Conservation (phyloP, 2,888 invertebrate genomes). For the Parnassius smintheus region DNA sequence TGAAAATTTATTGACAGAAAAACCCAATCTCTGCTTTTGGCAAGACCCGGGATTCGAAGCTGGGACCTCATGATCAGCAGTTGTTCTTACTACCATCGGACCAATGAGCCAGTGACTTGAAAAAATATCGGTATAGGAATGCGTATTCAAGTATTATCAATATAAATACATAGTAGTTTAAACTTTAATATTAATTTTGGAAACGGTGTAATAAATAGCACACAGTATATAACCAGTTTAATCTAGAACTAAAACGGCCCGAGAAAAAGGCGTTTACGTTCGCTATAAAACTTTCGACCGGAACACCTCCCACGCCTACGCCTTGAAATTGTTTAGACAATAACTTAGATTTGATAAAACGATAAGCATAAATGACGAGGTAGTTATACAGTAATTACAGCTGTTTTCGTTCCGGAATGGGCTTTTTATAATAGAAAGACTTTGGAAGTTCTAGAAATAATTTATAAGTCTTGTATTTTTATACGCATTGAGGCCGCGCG, state of each 20-base stretch:
- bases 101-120: too few relatives aligned
- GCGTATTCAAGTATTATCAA: too few relatives aligned
- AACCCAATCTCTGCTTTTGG: too few relatives aligned
- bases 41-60: too few relatives aligned
- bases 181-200: too few relatives aligned
- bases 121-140: too few relatives aligned
- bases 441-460: slow-evolving; percentile 8
- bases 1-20: too few relatives aligned
- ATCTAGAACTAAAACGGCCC: slow-evolving; percentile 35
- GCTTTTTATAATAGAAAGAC: slow-evolving; percentile 9
- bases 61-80: too few relatives aligned
- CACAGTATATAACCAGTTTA: slow-evolving; percentile 29
- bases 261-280: slow-evolving; percentile 45
- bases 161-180: too few relatives aligned
- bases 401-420: slow-evolving; percentile 13
- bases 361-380: slow-evolving; percentile 26
- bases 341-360: slow-evolving; percentile 35
- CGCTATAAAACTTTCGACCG: slow-evolving; percentile 46
- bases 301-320: slow-evolving; percentile 32
- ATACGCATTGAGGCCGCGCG: too few relatives aligned
- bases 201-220: neutral
- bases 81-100: too few relatives aligned
- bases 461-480: slow-evolving; percentile 5
- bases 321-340: slow-evolving; percentile 37
- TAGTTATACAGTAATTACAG: slow-evolving; percentile 23